phyloP scores from a whole-genome alignment of 2,888 invertebrate genomes.

The Mayetiola destructor region DNA sequence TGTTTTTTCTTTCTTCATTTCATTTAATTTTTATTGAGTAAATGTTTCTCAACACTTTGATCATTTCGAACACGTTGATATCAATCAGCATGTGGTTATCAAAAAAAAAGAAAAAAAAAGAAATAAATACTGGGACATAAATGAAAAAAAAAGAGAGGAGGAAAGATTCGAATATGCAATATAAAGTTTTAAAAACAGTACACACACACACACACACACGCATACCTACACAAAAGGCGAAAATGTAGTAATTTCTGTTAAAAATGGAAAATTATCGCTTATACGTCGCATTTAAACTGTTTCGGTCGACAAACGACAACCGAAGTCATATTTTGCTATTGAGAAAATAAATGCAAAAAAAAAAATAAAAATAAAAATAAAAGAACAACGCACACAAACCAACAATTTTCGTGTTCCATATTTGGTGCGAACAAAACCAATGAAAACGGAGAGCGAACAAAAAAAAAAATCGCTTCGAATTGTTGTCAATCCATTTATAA shows the following conservation, averaged over 20 bases:
- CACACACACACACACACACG: not conserved
- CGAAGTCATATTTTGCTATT: too few species aligned
- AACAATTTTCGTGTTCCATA: not conserved
- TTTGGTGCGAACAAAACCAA: not conserved
- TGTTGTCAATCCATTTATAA: too few species aligned
- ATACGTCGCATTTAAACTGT: not conserved
- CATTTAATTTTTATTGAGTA: too few species aligned
- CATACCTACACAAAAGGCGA: not conserved
- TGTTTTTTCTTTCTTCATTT: too few species aligned
- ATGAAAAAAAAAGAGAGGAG: too few species aligned
- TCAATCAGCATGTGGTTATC: too few species aligned
- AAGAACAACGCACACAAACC: not conserved
- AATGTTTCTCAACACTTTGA: not conserved
- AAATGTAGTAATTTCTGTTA: not conserved
- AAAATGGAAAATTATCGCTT: not conserved
- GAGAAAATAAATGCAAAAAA: too few species aligned
- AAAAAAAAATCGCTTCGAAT: too few species aligned
- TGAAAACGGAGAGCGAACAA: not conserved
- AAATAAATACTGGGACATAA: too few species aligned
- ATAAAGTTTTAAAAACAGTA: not conserved
- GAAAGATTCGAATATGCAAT: not conserved
- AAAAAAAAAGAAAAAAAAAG: too few species aligned
- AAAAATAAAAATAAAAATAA: too few species aligned
- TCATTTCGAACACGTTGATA: not conserved
- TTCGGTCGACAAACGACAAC: not conserved